A percentile compares a stretch with the other conserved stretches of the same genome.
Conservation (phyloP, 2,888 invertebrate species). For the Lobophora halterata region DNA sequence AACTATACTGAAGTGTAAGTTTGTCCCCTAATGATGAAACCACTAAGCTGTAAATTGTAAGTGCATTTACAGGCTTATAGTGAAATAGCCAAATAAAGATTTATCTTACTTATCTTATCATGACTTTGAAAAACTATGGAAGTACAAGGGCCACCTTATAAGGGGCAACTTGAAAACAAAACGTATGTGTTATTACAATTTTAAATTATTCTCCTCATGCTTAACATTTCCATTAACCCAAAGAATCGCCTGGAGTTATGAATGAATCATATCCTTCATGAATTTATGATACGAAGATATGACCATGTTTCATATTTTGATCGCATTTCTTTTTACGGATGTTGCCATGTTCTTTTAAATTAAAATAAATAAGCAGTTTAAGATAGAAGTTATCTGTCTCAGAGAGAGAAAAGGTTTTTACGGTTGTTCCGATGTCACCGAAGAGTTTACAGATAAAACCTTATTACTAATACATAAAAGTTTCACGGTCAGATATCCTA, state of each 20-base stretch:
- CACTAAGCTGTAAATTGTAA: too few relatives aligned
- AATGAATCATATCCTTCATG: conserved; percentile 43
- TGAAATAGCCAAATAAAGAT: too few relatives aligned
- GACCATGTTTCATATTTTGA: conserved; percentile 24
- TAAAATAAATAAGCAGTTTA: conserved; percentile 14
- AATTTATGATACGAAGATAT: conserved; percentile 34
- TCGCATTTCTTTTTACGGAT: conserved; percentile 25
- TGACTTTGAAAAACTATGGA: too few relatives aligned
- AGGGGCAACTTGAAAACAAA: conserved; percentile 4
- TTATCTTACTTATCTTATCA: too few relatives aligned
- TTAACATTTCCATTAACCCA: conserved; percentile 38
- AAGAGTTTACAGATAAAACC: too few relatives aligned
- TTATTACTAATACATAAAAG: too few relatives aligned
- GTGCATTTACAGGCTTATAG: too few relatives aligned
- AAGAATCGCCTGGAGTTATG: conserved; percentile 43
- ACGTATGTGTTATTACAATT: conserved; percentile 40
- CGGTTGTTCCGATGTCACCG: conserved; percentile 2
- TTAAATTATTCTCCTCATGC: conserved; percentile 45
- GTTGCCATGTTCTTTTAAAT: conserved; percentile 10
- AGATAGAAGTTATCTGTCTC: not conserved
- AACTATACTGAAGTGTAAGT: too few relatives aligned
- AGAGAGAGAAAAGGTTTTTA: conserved; percentile 3
- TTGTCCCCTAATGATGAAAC: too few relatives aligned
- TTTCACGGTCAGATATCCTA: too few relatives aligned
- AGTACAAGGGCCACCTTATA: too few relatives aligned